These are phyloP conservation scores for Agrochola litura DNA, from an alignment of 2,888 invertebrate genomes.

Conservation along the genomic window DNA sequence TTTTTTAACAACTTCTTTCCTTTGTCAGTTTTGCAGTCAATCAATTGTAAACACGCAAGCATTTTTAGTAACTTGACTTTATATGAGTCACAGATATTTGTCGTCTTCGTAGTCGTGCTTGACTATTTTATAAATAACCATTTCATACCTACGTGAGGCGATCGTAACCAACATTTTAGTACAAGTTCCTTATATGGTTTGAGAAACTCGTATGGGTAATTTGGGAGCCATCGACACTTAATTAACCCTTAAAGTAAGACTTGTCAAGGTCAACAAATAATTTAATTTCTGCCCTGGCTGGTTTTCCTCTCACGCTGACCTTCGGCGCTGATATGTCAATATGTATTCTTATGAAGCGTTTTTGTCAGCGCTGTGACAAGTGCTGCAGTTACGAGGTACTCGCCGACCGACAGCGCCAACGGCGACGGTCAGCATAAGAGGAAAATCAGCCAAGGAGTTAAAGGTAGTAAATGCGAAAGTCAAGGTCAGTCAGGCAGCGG, in stretches of 20 bases:
- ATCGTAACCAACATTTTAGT: constrained; percentile 41
- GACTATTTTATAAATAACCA: constrained; percentile 51
- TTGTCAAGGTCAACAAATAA: no score
- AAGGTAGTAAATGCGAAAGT: constrained; percentile 8
- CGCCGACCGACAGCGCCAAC: no score
- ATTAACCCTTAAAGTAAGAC: no score
- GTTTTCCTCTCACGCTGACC: no score
- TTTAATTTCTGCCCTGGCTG: no score
- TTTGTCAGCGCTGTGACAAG: no score
- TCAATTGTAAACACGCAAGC: constrained; percentile 12
- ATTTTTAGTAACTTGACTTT: not conserved
- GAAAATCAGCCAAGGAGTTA: no score
- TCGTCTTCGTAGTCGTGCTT: constrained; percentile 13
- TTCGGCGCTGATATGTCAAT: no score
- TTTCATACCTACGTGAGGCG: constrained; percentile 14
- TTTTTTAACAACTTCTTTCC: constrained; percentile 1
- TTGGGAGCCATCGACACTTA: not conserved
- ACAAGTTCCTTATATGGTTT: constrained; percentile 7
- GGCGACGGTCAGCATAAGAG: no score
- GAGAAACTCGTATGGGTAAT: constrained; percentile 1
- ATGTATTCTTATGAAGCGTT: no score
- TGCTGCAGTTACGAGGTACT: no score
- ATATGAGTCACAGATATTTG: constrained; percentile 46
- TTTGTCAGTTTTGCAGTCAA: not conserved
- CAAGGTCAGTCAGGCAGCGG: constrained; percentile 5